Conservation (phyloP, 2,888 invertebrate species). For the Pharmacophagus antenor region DNA sequence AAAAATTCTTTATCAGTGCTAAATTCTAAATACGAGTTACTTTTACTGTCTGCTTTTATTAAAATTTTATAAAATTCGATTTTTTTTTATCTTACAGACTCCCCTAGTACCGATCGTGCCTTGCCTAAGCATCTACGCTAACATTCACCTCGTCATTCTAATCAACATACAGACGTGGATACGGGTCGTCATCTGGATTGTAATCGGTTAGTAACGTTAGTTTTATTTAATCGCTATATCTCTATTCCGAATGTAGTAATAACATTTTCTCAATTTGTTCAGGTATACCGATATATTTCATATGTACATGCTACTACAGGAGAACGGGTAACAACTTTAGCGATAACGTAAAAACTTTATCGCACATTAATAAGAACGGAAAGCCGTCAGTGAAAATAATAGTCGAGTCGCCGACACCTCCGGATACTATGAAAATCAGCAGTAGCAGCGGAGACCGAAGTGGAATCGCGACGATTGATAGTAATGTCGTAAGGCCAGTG, state of each 20-base stretch:
- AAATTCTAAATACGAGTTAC: no score
- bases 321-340: constrained; percentile 42
- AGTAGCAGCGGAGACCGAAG: constrained; percentile 46
- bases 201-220: constrained; percentile 81
- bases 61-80: no score
- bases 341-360: constrained; percentile 43
- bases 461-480: constrained; percentile 30
- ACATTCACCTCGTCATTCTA: constrained; percentile 92
- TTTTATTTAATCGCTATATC: background rate
- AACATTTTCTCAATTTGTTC: constrained; percentile 38
- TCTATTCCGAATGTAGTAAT: background rate
- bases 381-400: constrained; percentile 65
- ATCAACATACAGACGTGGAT: constrained; percentile 90
- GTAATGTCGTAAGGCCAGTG: constrained; percentile 38
- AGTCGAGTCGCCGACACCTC: constrained; percentile 69
- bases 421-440: constrained; percentile 51
- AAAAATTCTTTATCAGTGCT: no score
- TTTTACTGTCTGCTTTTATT: no score
- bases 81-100: constrained; percentile 77
- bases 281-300: constrained; percentile 68
- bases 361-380: constrained; percentile 53
- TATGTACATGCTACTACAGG: constrained; percentile 59
- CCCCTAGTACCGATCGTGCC: constrained; percentile 92
- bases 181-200: constrained; percentile 90
- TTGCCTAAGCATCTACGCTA: constrained; percentile 89